These are phyloP conservation scores for Chelmon rostratus DNA, from an alignment of 2,797 vertebrate species.

Conservation along the genomic window DNA sequence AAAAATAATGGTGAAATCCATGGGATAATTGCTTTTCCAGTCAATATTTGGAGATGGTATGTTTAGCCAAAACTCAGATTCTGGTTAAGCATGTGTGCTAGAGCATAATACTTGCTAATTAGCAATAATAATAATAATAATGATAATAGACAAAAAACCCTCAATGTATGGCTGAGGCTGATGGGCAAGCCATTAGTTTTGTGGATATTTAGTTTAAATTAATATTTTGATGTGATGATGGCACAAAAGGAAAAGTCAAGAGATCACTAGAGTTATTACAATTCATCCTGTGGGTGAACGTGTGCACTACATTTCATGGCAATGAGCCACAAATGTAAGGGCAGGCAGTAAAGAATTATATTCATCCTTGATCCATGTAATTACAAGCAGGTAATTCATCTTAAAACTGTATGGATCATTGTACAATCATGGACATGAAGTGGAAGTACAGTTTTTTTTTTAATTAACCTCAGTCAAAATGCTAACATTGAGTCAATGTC, in stretches of 20 bases:
- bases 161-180: background rate
- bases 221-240: background rate
- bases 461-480: slow-evolving; percentile 25
- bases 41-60: background rate
- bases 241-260: background rate
- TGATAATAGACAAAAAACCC: background rate
- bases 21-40: background rate
- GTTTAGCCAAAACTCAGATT: background rate
- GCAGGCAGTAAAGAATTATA: slow-evolving; percentile 32
- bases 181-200: background rate
- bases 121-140: background rate
- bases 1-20: background rate
- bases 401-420: slow-evolving; percentile 18
- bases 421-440: slow-evolving; percentile 19
- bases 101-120: background rate
- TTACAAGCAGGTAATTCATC: slow-evolving; percentile 34
- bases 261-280: background rate
- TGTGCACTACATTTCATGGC: background rate
- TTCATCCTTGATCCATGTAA: slow-evolving; percentile 34
- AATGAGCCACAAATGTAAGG: background rate
- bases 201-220: too few relatives aligned
- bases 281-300: background rate
- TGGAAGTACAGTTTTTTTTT: slow-evolving; percentile 16
- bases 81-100: too few relatives aligned
- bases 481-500: background rate